Percentiles rank a stretch among this genome's conserved stretches.
Evolutionary conservation across 2,113 vertebrate species (phyloP).

Genomic region (Chloropsis hardwickii): DNA sequence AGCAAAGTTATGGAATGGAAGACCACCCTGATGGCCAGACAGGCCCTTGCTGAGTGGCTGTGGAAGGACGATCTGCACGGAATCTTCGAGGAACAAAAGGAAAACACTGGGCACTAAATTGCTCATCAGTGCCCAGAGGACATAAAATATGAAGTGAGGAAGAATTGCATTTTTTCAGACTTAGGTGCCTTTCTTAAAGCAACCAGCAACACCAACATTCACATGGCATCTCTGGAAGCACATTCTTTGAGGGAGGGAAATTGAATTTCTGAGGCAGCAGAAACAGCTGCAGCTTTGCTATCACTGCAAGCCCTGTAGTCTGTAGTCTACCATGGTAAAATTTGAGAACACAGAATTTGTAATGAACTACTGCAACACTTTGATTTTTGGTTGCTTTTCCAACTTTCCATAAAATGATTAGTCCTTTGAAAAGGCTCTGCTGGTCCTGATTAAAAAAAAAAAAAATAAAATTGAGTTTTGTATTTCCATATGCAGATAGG

Average conservation of each 20-base stretch:
- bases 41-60: background rate
- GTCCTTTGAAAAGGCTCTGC: background rate
- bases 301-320: background rate
- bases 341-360: background rate
- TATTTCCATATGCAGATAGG: background rate
- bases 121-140: background rate
- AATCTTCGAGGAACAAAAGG: background rate
- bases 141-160: background rate
- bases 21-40: background rate
- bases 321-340: background rate
- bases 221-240: background rate
- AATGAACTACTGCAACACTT: background rate
- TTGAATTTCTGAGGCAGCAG: background rate
- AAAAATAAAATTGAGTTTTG: background rate
- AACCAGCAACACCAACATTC: background rate
- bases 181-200: background rate
- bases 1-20: background rate
- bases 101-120: background rate
- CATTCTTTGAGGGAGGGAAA: background rate
- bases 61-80: background rate
- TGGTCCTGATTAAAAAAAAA: background rate
- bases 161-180: background rate
- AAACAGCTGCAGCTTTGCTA: background rate
- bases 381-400: background rate
- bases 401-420: background rate